Evolutionary conservation across 2,113 vertebrate genomes (phyloP).

Genomic region (Ameiurus melas): DNA sequence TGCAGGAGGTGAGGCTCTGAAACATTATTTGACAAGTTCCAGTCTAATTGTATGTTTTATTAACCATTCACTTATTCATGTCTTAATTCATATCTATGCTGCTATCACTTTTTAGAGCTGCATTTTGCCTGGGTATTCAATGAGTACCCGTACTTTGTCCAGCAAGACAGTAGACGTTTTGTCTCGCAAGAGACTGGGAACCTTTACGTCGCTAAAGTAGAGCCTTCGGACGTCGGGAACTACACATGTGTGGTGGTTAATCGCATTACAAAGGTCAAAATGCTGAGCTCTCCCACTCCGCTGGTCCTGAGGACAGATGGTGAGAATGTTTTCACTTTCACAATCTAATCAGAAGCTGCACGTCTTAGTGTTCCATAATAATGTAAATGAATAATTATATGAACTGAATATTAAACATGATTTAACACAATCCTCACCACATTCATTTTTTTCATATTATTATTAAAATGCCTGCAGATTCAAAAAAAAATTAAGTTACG

Average conservation of each 20-base stretch:
- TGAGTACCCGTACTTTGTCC: conserved; percentile 85
- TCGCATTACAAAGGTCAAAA: conserved; percentile 74
- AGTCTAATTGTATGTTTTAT: not conserved
- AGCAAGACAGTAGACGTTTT: conserved; percentile 88
- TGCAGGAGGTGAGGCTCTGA: conserved; percentile 79
- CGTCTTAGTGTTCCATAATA: not conserved
- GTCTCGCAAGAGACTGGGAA: conserved; percentile 92
- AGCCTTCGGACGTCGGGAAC: conserved; percentile 86
- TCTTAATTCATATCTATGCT: not conserved
- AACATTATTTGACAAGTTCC: conserved; percentile 12
- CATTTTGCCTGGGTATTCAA: conserved; percentile 93
- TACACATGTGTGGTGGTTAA: conserved; percentile 89
- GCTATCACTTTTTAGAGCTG: conserved; percentile 69
- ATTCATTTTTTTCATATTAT: not conserved
- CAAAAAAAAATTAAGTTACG: not conserved
- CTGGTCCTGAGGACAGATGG: conserved; percentile 86
- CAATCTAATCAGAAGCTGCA: not conserved
- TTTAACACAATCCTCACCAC: not conserved
- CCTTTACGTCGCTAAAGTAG: conserved; percentile 91
- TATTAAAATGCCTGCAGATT: not conserved
- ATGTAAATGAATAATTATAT: not conserved
- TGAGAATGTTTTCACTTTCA: conserved; percentile 59
- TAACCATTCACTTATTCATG: not conserved
- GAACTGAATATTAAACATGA: not conserved
- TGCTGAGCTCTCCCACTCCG: conserved; percentile 84